phyloP scores from a whole-genome alignment of 1,140 invertebrate species.

The Cotesia typhae region DNA sequence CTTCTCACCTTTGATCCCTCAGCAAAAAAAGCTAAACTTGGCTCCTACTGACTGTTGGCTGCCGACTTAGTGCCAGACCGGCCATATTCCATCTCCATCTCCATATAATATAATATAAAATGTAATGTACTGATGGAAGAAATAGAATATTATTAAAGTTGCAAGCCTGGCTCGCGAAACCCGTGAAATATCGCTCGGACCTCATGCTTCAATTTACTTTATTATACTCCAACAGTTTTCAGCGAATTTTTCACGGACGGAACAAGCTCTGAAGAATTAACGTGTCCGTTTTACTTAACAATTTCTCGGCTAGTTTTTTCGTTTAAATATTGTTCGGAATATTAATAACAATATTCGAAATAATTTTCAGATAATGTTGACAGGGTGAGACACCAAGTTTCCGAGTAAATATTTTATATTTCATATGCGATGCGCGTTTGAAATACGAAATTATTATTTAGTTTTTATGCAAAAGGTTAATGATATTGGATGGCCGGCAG shows the following conservation, averaged over 20 bases:
- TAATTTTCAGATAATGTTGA: too few relatives aligned
- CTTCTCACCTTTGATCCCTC: too few relatives aligned
- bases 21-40: too few relatives aligned
- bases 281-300: background rate
- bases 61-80: constrained; percentile 64
- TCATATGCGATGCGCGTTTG: background rate
- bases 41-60: constrained; percentile 32
- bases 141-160: constrained; percentile 66
- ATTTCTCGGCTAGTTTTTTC: too few relatives aligned
- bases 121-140: constrained; percentile 53
- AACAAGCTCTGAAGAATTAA: constrained; percentile 21
- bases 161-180: constrained; percentile 57
- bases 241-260: background rate
- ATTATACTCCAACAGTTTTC: too few relatives aligned
- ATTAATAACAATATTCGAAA: too few relatives aligned
- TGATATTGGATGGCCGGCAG: too few relatives aligned
- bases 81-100: constrained; percentile 51
- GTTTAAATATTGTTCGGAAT: too few relatives aligned
- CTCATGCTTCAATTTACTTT: background rate
- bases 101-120: too few relatives aligned
- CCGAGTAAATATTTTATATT: too few relatives aligned
- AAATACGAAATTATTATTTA: background rate
- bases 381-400: too few relatives aligned
- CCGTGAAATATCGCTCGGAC: constrained; percentile 60
- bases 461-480: too few relatives aligned